These are phyloP conservation scores for Agrypnia vestita DNA, from an alignment of 1,140 invertebrate species.

Conservation along the genomic window DNA sequence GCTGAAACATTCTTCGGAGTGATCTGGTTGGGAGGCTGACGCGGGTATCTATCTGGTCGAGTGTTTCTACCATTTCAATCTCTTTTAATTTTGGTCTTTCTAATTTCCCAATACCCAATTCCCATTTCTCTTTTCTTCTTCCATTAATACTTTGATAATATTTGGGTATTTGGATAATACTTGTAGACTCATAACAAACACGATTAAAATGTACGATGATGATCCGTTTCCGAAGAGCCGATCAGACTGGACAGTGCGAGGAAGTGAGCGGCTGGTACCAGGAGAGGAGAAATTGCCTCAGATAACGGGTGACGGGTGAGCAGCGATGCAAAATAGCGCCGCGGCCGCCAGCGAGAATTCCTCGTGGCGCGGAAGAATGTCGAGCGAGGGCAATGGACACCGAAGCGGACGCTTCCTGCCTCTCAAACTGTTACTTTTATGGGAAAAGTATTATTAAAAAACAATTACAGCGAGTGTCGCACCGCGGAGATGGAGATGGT, in stretches of 20 bases:
- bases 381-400: conserved; percentile 33
- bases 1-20: no score
- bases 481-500: not conserved
- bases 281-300: conserved; percentile 21
- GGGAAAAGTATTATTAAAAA: conserved; percentile 22
- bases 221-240: conserved; percentile 16
- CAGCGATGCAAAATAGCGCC: conserved; percentile 31
- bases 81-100: no score
- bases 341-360: not conserved
- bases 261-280: not conserved
- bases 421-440: conserved; percentile 39
- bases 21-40: no score
- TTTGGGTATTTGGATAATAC: no score
- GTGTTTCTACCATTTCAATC: no score
- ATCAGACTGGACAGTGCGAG: conserved; percentile 14
- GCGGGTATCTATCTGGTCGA: no score
- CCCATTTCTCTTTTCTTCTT: no score
- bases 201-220: not conserved
- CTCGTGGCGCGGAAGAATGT: not conserved
- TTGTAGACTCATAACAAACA: not conserved
- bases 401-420: conserved; percentile 18
- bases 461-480: conserved; percentile 12
- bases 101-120: no score
- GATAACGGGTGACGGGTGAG: conserved; percentile 34
- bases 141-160: no score